These are phyloP conservation scores for Cathartes aura DNA, from an alignment of 2,113 vertebrate species.

Conservation along the genomic window DNA sequence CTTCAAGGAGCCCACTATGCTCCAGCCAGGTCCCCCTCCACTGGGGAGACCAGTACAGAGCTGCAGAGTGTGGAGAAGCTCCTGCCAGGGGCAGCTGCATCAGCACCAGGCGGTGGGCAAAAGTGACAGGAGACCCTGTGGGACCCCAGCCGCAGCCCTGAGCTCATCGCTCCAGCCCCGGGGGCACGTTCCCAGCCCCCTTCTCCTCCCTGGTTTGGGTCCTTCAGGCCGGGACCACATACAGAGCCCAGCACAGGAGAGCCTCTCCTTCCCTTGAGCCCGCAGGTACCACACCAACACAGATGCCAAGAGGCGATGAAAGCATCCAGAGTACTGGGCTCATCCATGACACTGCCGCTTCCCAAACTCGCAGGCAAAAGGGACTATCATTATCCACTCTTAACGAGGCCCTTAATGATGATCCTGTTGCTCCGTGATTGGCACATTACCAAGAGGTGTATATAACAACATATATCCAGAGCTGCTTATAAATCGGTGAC, in stretches of 20 bases:
- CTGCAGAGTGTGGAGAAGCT: neutral
- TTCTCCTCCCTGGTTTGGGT: neutral
- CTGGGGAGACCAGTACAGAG: rapidly evolving
- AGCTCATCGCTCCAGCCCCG: neutral
- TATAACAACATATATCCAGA: neutral
- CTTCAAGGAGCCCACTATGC: neutral
- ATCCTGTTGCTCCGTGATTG: conserved; percentile 20
- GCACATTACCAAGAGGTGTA: neutral
- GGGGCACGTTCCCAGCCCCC: rapidly evolving
- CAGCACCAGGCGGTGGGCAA: neutral
- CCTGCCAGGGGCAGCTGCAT: neutral
- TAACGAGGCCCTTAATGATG: conserved; percentile 60
- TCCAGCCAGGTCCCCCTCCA: neutral
- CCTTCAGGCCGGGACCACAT: neutral
- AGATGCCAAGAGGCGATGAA: neutral
- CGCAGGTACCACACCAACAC: neutral
- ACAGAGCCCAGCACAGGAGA: neutral
- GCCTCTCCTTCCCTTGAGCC: neutral
- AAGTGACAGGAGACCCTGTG: neutral
- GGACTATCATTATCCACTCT: conserved; percentile 21
- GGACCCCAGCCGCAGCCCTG: rapidly evolving
- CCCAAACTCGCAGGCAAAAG: neutral
- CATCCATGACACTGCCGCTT: neutral
- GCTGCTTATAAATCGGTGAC: neutral
- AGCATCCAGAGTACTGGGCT: neutral